Evolutionary conservation across 1,140 invertebrate genomes (phyloP), one percentile per base, ranked within the genome.

Genomic region (Cylas formicarius): DNA sequence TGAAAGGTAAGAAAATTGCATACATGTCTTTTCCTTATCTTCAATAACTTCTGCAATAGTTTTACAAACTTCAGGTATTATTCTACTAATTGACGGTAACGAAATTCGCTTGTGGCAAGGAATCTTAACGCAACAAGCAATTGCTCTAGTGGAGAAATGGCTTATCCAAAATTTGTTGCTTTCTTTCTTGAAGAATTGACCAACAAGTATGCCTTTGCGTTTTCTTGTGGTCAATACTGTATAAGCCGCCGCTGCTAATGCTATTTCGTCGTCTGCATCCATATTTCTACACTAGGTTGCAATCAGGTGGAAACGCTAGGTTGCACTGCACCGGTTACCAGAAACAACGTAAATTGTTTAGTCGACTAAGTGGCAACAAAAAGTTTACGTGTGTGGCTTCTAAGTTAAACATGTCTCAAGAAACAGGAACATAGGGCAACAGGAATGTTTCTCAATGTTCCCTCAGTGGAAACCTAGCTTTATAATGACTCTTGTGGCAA

Each of bases 331-430:
- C 10, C 24, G 13, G 16, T 18, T 34, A 4, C 18, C 31, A 3
- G 31, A 34, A 10, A 34, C 16, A 18, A 34, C 16, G 20, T 18
- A 34, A 14, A 34, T 17, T 14, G 32, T 18, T n/a, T n/a, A n/a
- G n/a, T n/a, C n/a, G n/a, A n/a, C n/a, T n/a, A n/a, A n/a, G n/a
- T n/a, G n/a, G n/a, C 16, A 34, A 14, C 16, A 1, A 17, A 34
- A 34, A 17, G 32, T 34, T 34, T n/a, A 14, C n/a, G 20, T 17
- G 20, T 34, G 32, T 34, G 16, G 14, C 32, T n/a, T n/a, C n/a
- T n/a, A n/a, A n/a, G n/a, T n/a, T n/a, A n/a, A n/a, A n/a, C n/a
- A n/a, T n/a, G n/a, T n/a, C n/a, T n/a, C n/a, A n/a, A n/a, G n/a
- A n/a, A n/a, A n/a, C n/a, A n/a, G n/a, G n/a, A n/a, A n/a, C n/a